phyloP scores from a whole-genome alignment of 92 coral and sea anemone species.

The Blastomussa wellsi region DNA sequence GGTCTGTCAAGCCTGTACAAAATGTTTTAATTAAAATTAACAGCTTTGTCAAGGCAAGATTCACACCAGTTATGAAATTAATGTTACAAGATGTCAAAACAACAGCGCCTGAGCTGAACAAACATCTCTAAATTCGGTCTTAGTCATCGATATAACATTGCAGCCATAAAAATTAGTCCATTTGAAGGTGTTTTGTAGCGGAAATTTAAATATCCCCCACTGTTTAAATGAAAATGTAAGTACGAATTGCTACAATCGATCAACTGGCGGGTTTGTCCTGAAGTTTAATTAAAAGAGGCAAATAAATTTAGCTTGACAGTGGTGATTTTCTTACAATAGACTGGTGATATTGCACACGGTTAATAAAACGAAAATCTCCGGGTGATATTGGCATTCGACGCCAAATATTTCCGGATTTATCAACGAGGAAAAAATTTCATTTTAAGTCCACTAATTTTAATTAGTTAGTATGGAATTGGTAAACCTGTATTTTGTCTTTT shows the following conservation, averaged over 20 bases:
- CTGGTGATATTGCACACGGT: neutral
- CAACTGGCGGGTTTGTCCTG: neutral
- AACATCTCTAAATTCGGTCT: neutral
- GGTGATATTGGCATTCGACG: neutral
- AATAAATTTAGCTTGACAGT: constrained; percentile 13
- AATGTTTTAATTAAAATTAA: neutral
- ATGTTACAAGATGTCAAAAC: neutral
- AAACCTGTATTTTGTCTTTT: neutral
- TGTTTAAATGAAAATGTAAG: neutral
- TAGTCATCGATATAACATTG: neutral
- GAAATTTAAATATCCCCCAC: neutral
- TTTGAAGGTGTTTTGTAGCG: neutral
- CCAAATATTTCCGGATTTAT: constrained; percentile 12
- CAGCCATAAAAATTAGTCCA: neutral
- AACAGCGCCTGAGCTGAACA: neutral
- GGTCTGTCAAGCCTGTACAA: neutral
- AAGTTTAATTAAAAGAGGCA: neutral
- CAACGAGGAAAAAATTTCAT: neutral
- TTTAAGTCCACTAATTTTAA: neutral
- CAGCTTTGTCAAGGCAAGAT: neutral
- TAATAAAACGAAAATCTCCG: neutral
- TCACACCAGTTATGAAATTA: neutral
- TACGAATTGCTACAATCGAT: neutral
- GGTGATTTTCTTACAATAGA: neutral
- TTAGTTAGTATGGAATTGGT: neutral